phyloP scores from a whole-genome alignment of 2,888 invertebrate genomes.

The Scaptomyza cyrtandrae region DNA sequence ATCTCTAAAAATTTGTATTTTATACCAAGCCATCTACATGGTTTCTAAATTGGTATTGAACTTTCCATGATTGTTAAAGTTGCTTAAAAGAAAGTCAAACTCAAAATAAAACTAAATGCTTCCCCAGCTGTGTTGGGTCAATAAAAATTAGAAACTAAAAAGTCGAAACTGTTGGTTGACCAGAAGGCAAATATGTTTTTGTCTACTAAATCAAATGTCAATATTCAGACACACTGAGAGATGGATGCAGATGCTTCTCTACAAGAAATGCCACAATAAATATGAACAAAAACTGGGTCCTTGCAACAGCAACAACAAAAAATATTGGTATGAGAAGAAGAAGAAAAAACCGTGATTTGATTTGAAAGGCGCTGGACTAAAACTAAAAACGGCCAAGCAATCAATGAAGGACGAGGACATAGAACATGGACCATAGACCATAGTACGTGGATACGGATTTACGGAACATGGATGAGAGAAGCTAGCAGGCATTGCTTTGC shows the following conservation, averaged over 20 bases:
- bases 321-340: neutral
- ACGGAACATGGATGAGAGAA: slow-evolving; percentile 12
- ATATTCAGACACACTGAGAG: slow-evolving; percentile 4
- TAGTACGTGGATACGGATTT: neutral
- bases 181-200: slow-evolving; percentile 45
- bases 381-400: slow-evolving; percentile 42
- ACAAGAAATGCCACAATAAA: slow-evolving; percentile 41
- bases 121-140: slow-evolving; percentile 22
- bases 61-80: neutral
- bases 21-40: neutral
- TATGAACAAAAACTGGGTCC: slow-evolving; percentile 54
- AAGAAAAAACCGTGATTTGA: slow-evolving; percentile 10
- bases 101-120: slow-evolving; percentile 17
- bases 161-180: slow-evolving; percentile 14
- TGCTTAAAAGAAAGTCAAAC: neutral
- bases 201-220: slow-evolving; percentile 45
- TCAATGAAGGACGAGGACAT: slow-evolving; percentile 46
- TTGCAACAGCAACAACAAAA: slow-evolving; percentile 7
- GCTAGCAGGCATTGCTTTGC: slow-evolving; percentile 52
- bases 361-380: slow-evolving; percentile 38
- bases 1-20: neutral
- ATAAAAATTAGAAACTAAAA: slow-evolving; percentile 30
- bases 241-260: neutral
- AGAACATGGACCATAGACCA: slow-evolving; percentile 7
- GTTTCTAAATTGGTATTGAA: neutral